Conservation (phyloP, 1,140 invertebrate species). For the Drosophila burlai region DNA sequence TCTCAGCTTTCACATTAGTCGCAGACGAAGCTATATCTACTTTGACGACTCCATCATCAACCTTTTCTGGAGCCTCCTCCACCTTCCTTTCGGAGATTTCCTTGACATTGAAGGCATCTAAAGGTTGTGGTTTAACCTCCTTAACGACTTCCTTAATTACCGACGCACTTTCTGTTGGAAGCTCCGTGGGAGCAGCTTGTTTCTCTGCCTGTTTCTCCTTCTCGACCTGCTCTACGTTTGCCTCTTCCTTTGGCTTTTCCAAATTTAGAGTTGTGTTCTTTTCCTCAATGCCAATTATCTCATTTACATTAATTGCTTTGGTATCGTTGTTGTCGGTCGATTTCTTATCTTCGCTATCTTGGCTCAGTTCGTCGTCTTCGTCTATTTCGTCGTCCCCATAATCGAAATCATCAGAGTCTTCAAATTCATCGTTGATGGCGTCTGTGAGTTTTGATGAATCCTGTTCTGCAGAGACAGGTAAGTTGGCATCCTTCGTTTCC, state of each 20-base stretch:
- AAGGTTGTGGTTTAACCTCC: neutral
- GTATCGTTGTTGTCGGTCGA: constrained; percentile 20
- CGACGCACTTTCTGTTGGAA: neutral
- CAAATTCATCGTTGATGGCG: constrained; percentile 33
- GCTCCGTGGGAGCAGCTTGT: neutral
- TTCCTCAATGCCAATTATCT: constrained; percentile 8
- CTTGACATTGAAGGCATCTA: neutral
- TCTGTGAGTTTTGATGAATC: constrained; percentile 1
- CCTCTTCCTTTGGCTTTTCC: neutral
- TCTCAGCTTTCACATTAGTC: neutral
- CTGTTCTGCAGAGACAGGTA: neutral
- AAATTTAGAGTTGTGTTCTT: neutral
- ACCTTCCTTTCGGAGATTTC: neutral
- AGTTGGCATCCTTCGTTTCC: neutral
- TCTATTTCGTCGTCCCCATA: constrained; percentile 39
- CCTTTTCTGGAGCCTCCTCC: neutral
- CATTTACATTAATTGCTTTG: constrained; percentile 22
- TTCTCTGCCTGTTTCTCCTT: neutral
- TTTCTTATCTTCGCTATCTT: constrained; percentile 46
- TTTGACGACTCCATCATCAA: neutral
- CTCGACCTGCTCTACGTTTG: neutral
- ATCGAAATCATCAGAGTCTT: constrained; percentile 51
- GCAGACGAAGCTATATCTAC: neutral
- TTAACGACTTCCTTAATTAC: neutral
- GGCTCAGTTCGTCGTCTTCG: constrained; percentile 36